phyloP scores from a whole-genome alignment of 2,113 vertebrate genomes.

The Scalopus aquaticus region DNA sequence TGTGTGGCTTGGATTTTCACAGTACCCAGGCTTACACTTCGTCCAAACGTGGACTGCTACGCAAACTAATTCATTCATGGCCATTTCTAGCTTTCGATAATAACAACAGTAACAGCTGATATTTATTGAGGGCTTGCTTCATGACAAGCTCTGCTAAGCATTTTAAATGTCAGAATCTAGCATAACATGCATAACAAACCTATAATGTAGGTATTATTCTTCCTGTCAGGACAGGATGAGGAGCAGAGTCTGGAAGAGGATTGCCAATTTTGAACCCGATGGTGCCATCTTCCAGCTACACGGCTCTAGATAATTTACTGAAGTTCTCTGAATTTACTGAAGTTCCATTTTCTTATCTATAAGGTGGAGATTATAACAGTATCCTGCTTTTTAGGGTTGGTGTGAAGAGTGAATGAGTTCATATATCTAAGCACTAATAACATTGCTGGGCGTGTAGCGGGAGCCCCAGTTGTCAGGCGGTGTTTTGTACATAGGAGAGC shows the following conservation, averaged over 20 bases:
- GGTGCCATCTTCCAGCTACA: background rate
- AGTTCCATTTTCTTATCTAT: conserved; percentile 34
- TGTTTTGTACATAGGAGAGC: background rate
- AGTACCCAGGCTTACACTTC: background rate
- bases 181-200: background rate
- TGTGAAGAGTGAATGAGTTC: background rate
- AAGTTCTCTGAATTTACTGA: background rate
- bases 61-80: background rate
- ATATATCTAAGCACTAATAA: background rate
- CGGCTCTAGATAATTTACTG: background rate
- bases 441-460: background rate
- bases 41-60: background rate
- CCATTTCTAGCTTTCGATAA: background rate
- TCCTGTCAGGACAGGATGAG: background rate
- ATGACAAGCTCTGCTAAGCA: background rate
- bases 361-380: background rate
- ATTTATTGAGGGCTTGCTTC: background rate
- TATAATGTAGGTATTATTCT: background rate
- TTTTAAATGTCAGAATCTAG: background rate
- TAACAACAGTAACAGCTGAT: background rate
- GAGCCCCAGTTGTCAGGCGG: background rate
- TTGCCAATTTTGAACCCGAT: background rate
- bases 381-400: background rate
- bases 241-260: background rate
- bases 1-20: background rate